Evolutionary conservation across 2,888 invertebrate species (phyloP).

Genomic region (Matsumyia berberina): DNA sequence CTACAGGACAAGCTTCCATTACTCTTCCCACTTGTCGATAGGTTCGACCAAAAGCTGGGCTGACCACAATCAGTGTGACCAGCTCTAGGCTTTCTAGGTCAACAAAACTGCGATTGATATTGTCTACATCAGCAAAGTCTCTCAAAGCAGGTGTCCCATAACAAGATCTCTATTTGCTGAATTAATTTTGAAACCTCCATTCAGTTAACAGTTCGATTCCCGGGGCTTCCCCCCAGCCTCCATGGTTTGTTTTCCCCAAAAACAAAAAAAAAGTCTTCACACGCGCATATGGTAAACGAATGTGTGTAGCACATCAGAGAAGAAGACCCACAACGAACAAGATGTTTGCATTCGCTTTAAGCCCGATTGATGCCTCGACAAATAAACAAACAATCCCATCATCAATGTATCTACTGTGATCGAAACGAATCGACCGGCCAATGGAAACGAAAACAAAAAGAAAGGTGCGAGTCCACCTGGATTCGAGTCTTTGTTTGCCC

Average conservation of each 20-base stretch:
- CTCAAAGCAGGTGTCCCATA: slow-evolving; percentile 41
- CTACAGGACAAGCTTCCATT: too few species aligned
- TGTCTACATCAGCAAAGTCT: too few species aligned
- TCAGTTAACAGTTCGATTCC: slow-evolving; percentile 17
- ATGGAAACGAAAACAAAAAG: slow-evolving; percentile 64
- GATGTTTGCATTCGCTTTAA: slow-evolving; percentile 72
- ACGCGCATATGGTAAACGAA: too few species aligned
- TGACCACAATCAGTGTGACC: too few species aligned
- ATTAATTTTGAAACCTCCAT: slow-evolving; percentile 56
- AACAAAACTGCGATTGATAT: too few species aligned
- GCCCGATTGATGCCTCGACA: slow-evolving; percentile 72
- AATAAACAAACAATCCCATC: slow-evolving; percentile 70
- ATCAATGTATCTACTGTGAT: slow-evolving; percentile 66
- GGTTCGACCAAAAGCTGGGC: too few species aligned
- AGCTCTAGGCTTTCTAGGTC: too few species aligned
- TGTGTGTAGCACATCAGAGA: too few species aligned
- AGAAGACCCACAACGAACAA: slow-evolving; percentile 51
- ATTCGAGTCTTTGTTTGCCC: slow-evolving; percentile 62
- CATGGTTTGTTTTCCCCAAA: slow-evolving; percentile 27
- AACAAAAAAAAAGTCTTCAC: slow-evolving; percentile 9
- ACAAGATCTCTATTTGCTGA: slow-evolving; percentile 58
- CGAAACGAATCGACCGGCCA: slow-evolving; percentile 44
- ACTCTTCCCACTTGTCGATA: too few species aligned
- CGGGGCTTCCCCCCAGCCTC: slow-evolving; percentile 1
- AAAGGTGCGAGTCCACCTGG: slow-evolving; percentile 48